Evolutionary conservation across 2,888 invertebrate genomes (phyloP).

Genomic region (Heliconius aoede): DNA sequence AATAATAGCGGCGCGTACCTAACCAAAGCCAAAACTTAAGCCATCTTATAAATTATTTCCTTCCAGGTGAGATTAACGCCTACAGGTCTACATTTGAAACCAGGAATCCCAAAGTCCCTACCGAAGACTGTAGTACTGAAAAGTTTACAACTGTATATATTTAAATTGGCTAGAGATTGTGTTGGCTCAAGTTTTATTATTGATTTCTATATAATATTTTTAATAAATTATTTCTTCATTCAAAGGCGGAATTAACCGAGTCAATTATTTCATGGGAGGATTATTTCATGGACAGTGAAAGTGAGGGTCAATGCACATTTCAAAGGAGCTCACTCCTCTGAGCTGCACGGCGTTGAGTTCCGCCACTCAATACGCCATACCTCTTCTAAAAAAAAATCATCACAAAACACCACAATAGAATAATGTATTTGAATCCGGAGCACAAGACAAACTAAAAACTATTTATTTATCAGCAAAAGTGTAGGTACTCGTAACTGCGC

Average conservation of each 20-base stretch:
- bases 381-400: too few species aligned
- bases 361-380: too few species aligned
- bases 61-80: slow-evolving; percentile 16
- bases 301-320: too few species aligned
- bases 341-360: too few species aligned
- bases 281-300: too few species aligned
- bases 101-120: neutral
- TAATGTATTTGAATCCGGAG: too few species aligned
- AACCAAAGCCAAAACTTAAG: slow-evolving; percentile 13
- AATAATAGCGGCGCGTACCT: slow-evolving; percentile 1
- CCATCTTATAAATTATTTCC: slow-evolving; percentile 21
- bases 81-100: slow-evolving; percentile 10
- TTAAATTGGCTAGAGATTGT: neutral
- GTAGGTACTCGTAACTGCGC: neutral
- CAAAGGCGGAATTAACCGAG: too few species aligned
- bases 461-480: neutral
- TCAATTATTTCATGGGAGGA: too few species aligned
- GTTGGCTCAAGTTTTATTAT: neutral
- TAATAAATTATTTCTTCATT: too few species aligned
- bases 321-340: too few species aligned
- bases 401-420: too few species aligned
- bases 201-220: neutral
- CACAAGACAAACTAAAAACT: neutral
- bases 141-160: neutral
- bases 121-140: neutral